phyloP scores from a whole-genome alignment of 2,113 vertebrate species.

The Dissostichus mawsoni region DNA sequence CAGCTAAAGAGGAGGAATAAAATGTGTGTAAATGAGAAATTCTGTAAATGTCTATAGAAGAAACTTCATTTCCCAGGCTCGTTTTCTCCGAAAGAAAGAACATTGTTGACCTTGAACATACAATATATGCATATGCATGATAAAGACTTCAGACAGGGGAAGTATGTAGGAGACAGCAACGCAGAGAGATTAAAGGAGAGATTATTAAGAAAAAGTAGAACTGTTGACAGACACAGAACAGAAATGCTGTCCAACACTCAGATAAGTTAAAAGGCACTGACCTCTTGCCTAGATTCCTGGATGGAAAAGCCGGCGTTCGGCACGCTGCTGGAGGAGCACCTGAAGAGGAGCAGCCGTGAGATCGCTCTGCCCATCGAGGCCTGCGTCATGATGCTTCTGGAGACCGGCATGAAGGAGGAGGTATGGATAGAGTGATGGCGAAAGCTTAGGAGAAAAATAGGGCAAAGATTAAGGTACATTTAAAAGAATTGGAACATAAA shows the following conservation, averaged over 20 bases:
- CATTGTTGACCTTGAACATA: no score
- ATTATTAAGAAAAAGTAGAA: neutral
- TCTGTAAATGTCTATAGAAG: neutral
- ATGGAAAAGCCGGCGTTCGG: constrained; percentile 97
- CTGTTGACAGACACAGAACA: neutral
- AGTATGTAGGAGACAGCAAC: neutral
- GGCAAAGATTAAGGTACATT: constrained; percentile 40
- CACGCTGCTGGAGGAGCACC: constrained; percentile 92
- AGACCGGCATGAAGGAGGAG: constrained; percentile 98
- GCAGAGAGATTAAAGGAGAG: neutral
- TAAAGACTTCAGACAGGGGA: neutral
- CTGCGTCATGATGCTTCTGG: constrained; percentile 98
- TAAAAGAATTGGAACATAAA: constrained; percentile 9
- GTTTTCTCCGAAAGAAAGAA: neutral
- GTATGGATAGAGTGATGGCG: constrained; percentile 65
- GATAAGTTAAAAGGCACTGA: neutral
- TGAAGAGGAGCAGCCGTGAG: constrained; percentile 93
- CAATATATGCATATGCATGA: neutral
- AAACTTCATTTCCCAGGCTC: neutral
- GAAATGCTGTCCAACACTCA: neutral
- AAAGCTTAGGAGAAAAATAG: constrained; percentile 2
- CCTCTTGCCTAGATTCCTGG: constrained; percentile 89
- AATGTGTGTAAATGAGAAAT: neutral
- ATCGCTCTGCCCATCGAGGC: constrained; percentile 95
- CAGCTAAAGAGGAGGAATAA: neutral